These are phyloP conservation scores for Mechanitis messenoides DNA, from an alignment of 2,888 invertebrate species.

Conservation along the genomic window DNA sequence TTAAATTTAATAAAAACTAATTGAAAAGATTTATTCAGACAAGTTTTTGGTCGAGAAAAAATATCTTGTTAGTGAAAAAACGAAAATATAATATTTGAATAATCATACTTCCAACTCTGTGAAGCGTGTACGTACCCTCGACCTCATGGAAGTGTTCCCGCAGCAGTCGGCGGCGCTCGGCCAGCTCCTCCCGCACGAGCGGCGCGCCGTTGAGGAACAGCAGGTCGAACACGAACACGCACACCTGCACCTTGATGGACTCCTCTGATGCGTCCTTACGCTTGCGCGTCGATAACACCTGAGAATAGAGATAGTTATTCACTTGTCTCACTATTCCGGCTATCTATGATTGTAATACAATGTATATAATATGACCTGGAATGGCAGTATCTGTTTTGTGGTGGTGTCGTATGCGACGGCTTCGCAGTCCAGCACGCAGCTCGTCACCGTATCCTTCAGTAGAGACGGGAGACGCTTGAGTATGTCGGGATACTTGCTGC, in stretches of 20 bases:
- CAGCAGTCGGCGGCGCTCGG: constrained; percentile 83
- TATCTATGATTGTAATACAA: not conserved
- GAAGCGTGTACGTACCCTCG: constrained; percentile 61
- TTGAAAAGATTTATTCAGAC: too few relatives aligned
- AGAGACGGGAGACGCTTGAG: constrained; percentile 80
- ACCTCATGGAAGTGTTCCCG: constrained; percentile 81
- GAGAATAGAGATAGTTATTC: not conserved
- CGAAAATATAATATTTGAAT: not conserved
- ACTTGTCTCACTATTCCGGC: too few relatives aligned
- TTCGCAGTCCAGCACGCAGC: constrained; percentile 96
- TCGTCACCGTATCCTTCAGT: constrained; percentile 76
- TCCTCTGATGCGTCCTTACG: constrained; percentile 83
- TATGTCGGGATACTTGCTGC: constrained; percentile 95
- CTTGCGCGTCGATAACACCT: constrained; percentile 93
- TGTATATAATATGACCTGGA: constrained; percentile 78
- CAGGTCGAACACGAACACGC: constrained; percentile 97
- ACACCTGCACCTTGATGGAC: constrained; percentile 84
- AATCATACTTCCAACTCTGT: too few relatives aligned
- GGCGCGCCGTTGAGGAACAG: constrained; percentile 92
- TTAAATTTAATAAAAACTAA: too few relatives aligned
- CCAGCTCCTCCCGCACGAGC: constrained; percentile 86
- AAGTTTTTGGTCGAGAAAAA: too few relatives aligned
- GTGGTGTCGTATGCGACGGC: constrained; percentile 97
- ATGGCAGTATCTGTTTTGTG: constrained; percentile 93
- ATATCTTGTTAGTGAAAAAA: too few relatives aligned